These are phyloP conservation scores for Aplodontia rufa DNA, from an alignment of 2,113 vertebrate species.

Conservation along the genomic window DNA sequence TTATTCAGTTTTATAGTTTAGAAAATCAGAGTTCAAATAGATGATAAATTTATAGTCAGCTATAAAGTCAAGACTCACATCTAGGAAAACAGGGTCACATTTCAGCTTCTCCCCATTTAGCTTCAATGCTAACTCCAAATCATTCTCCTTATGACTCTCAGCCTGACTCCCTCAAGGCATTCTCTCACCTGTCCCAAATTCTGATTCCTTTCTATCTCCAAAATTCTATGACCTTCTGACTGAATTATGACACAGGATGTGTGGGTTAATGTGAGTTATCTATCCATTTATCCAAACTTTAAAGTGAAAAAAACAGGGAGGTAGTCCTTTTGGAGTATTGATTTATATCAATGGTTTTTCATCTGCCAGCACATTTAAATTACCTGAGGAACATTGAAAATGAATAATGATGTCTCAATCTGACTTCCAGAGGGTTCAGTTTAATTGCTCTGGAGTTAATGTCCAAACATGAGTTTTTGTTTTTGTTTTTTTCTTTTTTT, in stretches of 20 bases:
- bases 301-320: background rate
- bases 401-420: conserved; percentile 10
- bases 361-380: conserved; percentile 16
- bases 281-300: conserved; percentile 4
- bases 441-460: conserved; percentile 17
- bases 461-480: background rate
- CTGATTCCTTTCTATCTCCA: background rate
- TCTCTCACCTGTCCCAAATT: background rate
- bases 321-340: background rate
- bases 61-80: conserved; percentile 7
- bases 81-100: background rate
- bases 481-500: too few species aligned
- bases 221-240: background rate
- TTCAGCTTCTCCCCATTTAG: background rate
- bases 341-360: background rate
- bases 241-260: background rate
- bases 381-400: conserved; percentile 50
- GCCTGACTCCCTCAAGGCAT: background rate
- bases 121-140: background rate
- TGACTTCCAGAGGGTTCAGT: background rate
- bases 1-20: conserved; percentile 12
- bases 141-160: background rate
- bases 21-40: conserved; percentile 21
- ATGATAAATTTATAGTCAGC: background rate
- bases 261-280: background rate